Conservation (phyloP, 1,140 invertebrate genomes). For the Hylaeus anthracinus region DNA sequence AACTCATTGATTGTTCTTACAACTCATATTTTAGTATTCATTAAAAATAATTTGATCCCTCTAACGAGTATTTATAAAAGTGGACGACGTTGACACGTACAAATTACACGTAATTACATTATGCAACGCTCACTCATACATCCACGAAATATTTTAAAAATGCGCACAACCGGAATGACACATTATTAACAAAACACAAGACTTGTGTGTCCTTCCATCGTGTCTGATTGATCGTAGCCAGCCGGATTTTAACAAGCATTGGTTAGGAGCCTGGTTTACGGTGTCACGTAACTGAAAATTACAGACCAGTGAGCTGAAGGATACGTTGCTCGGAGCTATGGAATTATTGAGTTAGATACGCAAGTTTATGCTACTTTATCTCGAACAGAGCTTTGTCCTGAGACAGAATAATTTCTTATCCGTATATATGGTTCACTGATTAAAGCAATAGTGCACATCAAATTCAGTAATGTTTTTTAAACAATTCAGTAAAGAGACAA, state of each 20-base stretch:
- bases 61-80: background rate
- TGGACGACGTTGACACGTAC: background rate
- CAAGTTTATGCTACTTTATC: too few species aligned
- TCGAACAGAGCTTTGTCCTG: too few species aligned
- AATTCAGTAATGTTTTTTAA: too few species aligned
- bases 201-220: background rate
- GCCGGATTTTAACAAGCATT: background rate
- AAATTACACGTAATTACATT: background rate
- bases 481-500: too few species aligned
- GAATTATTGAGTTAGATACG: too few species aligned
- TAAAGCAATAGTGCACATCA: too few species aligned
- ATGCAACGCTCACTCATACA: background rate
- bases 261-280: background rate
- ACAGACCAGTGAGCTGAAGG: background rate
- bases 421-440: too few species aligned
- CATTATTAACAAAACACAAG: background rate
- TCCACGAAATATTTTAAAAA: background rate
- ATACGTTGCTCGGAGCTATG: background rate
- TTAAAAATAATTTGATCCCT: background rate
- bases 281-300: constrained; percentile 4
- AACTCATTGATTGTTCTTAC: background rate
- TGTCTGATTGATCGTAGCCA: background rate
- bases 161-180: too few species aligned
- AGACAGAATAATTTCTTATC: too few species aligned
- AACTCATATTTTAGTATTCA: background rate